phyloP scores from a whole-genome alignment of 2,797 vertebrate species.

The Cirrhinus mrigala region DNA sequence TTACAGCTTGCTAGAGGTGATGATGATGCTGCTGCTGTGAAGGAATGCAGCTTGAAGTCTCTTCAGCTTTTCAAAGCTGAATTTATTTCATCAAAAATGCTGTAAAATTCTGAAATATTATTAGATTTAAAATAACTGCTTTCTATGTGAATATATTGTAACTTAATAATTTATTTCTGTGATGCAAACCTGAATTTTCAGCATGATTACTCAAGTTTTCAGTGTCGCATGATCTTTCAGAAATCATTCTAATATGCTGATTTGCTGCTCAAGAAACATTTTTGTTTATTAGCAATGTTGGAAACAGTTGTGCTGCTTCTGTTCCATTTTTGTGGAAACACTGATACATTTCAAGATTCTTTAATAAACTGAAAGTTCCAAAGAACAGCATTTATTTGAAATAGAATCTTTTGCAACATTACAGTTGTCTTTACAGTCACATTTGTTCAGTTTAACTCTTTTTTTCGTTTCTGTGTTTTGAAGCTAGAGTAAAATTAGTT shows the following conservation, averaged over 20 bases:
- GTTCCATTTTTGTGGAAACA: neutral
- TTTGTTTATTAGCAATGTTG: neutral
- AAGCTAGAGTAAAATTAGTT: neutral
- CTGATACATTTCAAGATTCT: neutral
- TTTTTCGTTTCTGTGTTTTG: neutral
- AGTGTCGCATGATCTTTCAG: neutral
- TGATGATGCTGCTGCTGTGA: neutral
- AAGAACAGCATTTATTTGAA: neutral
- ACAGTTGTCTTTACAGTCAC: neutral
- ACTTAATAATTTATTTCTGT: neutral
- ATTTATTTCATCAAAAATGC: neutral
- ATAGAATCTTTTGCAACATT: neutral
- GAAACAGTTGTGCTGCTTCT: neutral
- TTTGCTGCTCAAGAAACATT: neutral
- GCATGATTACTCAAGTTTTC: neutral
- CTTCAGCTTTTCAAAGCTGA: neutral
- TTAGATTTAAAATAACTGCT: neutral
- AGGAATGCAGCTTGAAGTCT: neutral
- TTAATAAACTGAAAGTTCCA: neutral
- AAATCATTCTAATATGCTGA: neutral
- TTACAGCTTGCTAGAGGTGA: slow-evolving; percentile 12
- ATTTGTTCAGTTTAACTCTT: neutral
- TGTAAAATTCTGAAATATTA: neutral
- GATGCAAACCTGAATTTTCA: neutral
- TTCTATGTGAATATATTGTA: neutral